phyloP scores from a whole-genome alignment of 2,113 vertebrate genomes.

The Psammodynastes pulverulentus region DNA sequence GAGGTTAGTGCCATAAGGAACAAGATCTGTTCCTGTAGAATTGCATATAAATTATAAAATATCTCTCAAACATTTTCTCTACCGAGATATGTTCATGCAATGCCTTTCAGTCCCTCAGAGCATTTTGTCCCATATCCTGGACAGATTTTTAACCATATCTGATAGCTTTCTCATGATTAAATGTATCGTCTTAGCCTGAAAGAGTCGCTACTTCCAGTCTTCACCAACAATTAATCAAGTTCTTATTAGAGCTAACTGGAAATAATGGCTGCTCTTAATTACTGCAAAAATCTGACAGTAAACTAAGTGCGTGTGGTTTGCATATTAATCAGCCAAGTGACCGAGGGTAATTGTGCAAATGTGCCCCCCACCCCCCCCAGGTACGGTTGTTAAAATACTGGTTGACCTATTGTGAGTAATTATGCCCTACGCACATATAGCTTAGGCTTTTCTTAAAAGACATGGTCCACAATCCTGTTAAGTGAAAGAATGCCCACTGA shows the following conservation, averaged over 20 bases:
- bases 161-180: background rate
- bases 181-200: background rate
- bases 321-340: background rate
- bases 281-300: background rate
- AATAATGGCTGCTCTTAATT: background rate
- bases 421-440: background rate
- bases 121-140: background rate
- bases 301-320: background rate
- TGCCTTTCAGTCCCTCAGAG: background rate
- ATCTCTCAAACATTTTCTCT: background rate
- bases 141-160: background rate
- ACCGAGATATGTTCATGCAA: background rate
- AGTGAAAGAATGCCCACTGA: background rate
- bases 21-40: background rate
- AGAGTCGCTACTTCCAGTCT: background rate
- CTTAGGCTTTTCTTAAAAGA: background rate
- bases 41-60: background rate
- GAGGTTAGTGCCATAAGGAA: no score
- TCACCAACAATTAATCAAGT: background rate
- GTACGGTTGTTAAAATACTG: background rate
- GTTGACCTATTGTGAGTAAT: background rate
- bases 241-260: background rate
- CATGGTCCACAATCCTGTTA: background rate
- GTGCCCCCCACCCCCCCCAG: no score
- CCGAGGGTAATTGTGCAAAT: background rate